Evolutionary conservation across 2,797 vertebrate genomes (phyloP), one percentile per base, ranked within the genome.

Genomic region (Sebastiscus tertius): DNA sequence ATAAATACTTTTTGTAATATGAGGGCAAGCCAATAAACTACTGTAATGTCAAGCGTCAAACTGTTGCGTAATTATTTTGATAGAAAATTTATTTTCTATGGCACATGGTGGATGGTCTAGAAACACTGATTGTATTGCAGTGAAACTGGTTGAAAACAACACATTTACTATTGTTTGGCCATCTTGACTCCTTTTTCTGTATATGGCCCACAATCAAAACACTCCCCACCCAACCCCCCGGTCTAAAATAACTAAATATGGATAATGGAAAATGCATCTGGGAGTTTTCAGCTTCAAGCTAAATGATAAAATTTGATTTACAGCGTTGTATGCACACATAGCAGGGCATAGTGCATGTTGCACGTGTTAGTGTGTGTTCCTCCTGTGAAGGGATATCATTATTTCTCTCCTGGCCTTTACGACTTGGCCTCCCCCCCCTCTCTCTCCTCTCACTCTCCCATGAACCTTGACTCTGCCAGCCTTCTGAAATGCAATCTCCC

Each of bases 401-500:
- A 84, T 84, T 76, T 71, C 79, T 63, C 39, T 4, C 74, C 84
- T 61, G 76, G 74, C 85, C 91, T 93, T 75, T 84, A 80, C 75
- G 73, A 80, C 79, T 68, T 36, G 59, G 36, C 77, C 18, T 1
- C 46, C 7, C 16, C 16, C 42, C 42, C 62, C 72, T 86, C 72
- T 72, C 68, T 58, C 49, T 67, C 63, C 75, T 66, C 75, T 79
- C 75, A 18, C 79, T 88, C 80, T 29, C 73, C 85, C 69, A 49
- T 79, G 84, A 93, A 93, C 92, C 91, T 89, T 89, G 88, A 89
- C 86, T 90, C 84, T 71, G 77, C 77, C 89, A 79, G 80, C 75
- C 88, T 66, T 77, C 88, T 82, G 89, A 93, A 94, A 94, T 92
- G 86, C 94, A 94, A 94, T 93, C 91, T 94, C 87, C 85, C 85